Conservation (phyloP, 2,888 invertebrate genomes). For the Lepidochitona cinerea region DNA sequence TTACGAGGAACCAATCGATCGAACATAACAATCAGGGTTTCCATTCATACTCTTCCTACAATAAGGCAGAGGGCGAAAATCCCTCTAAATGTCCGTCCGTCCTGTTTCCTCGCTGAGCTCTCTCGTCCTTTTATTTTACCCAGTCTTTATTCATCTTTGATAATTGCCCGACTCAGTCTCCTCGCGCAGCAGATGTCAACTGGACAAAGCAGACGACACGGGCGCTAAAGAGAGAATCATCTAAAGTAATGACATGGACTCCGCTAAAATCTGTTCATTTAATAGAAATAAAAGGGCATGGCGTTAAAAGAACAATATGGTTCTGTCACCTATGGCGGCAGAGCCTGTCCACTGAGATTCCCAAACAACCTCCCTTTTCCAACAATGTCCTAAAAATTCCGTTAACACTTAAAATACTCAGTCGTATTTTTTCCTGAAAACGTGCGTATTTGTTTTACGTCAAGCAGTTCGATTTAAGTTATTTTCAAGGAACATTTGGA, state of each 20-base stretch:
- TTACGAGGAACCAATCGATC: neutral
- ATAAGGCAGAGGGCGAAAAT: neutral
- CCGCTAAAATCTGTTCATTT: no score
- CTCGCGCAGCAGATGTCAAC: neutral
- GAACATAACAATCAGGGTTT: neutral
- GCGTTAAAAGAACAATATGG: no score
- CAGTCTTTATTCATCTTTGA: neutral
- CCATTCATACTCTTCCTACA: neutral
- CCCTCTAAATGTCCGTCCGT: neutral
- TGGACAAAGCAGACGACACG: neutral
- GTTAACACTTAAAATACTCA: no score
- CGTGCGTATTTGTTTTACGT: no score
- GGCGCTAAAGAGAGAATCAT: neutral
- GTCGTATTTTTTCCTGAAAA: no score
- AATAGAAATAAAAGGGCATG: no score
- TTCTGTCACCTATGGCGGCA: no score
- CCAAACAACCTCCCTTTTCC: no score
- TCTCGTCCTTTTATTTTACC: neutral
- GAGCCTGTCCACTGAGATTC: no score
- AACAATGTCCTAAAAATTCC: no score
- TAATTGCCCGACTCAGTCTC: neutral
- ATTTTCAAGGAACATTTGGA: no score
- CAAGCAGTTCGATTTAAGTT: no score
- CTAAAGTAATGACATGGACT: neutral
- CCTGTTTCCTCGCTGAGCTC: neutral